Evolutionary conservation across 2,888 invertebrate species (phyloP), one percentile per base, ranked within the genome.

Genomic region (Dione vanillae): DNA sequence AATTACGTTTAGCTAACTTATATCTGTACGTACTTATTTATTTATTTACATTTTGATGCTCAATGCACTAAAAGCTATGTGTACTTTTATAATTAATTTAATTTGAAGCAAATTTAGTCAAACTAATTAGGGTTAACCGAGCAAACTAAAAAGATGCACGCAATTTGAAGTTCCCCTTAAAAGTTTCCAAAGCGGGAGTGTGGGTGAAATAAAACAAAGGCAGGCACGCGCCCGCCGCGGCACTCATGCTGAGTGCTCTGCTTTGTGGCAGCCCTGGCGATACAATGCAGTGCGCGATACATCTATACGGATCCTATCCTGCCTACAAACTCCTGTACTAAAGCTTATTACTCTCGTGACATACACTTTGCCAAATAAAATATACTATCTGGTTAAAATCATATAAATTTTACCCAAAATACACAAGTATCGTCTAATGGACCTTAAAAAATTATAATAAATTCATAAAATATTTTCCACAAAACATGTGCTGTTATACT

Each of bases 181-280:
- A 91, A 91, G 89, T 91, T 91, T 89, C 83, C 83, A 88, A 90
- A 88, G 88, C 83, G 85, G 89, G 84, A 88, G 90, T 89, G 86
- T 88, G 90, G 85, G 91, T 88, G 89, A 90, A 89, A 91, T 91
- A 91, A 90, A 92, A 92, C 92, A 92, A 92, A 91, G 87, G 89
- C 85, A 84, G 86, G 49, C 87, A 86, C 88, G 86, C 89, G 89
- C 86, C 85, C 89, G 87, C 83, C 84, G 83, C 85, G 86, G 85
- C 90, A 92, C 92, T 92, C 91, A 83, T 86, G 85, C 88, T 89
- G 91, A 92, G 92, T 92, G 91, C 90, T 89, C 88, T 86, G 92
- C 91, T 91, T 92, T 92, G 91, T 90, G 88, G 87, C 85, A 83
- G 85, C 80, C 85, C 81, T 82, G 80, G 84, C 86, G 87, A 87